phyloP scores from a whole-genome alignment of 2,888 invertebrate species.

The Dicranocentrus wangi region DNA sequence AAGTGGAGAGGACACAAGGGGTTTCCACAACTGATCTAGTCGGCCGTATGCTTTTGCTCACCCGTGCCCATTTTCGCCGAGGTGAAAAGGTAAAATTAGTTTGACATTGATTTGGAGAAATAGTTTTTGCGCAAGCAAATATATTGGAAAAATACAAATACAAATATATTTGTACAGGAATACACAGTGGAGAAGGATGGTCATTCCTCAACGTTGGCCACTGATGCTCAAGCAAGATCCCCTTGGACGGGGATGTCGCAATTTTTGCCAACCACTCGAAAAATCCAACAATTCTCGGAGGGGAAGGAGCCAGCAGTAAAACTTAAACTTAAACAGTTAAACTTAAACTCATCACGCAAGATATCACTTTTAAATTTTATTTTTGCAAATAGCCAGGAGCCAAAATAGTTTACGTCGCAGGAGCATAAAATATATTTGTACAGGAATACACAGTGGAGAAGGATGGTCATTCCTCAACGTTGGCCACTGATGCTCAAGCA shows the following conservation, averaged over 20 bases:
- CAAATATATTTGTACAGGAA: too few relatives aligned
- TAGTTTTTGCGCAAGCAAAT: background rate
- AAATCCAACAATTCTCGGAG: conserved; percentile 78
- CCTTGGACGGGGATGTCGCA: conserved; percentile 99
- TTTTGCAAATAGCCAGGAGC: conserved; percentile 75
- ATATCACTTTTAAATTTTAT: conserved; percentile 16
- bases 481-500: conserved; percentile 82
- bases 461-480: conserved; percentile 64
- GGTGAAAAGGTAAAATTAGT: conserved; percentile 63
- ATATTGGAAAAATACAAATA: background rate
- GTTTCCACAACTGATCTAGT: conserved; percentile 98
- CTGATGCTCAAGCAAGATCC: conserved; percentile 87
- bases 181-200: conserved; percentile 64
- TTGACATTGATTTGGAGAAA: background rate
- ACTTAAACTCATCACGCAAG: too few relatives aligned
- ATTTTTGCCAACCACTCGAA: conserved; percentile 95
- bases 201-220: conserved; percentile 65
- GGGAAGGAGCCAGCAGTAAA: conserved; percentile 84
- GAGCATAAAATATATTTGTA: too few relatives aligned
- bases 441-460: conserved; percentile 63
- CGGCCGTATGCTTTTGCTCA: conserved; percentile 93
- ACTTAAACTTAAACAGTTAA: too few relatives aligned
- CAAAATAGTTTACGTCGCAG: conserved; percentile 92
- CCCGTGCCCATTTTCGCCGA: conserved; percentile 80
- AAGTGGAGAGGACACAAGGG: conserved; percentile 88